phyloP scores from a whole-genome alignment of 2,797 vertebrate species.

The Oceanodroma leucorhoa region DNA sequence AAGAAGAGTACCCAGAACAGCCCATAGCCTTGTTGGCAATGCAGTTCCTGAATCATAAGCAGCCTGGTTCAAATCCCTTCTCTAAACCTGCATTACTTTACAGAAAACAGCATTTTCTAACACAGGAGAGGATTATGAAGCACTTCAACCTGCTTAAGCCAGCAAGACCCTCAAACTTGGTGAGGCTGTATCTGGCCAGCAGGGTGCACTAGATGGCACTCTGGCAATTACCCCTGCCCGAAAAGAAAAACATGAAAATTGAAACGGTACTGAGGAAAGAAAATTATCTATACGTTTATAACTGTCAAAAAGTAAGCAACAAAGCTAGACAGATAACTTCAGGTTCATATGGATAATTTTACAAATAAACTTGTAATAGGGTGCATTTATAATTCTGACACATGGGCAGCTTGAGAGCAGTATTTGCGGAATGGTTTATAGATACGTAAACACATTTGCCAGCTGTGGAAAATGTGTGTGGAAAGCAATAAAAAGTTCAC shows the following conservation, averaged over 20 bases:
- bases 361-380: slow-evolving; percentile 38
- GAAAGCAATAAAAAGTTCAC: slow-evolving; percentile 61
- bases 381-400: slow-evolving; percentile 51
- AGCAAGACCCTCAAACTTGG: neutral
- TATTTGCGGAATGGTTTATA: slow-evolving; percentile 50
- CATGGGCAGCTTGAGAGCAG: slow-evolving; percentile 34
- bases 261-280: neutral
- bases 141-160: neutral
- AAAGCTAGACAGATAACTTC: neutral
- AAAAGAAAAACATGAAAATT: neutral
- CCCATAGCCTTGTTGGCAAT: neutral
- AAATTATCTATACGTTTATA: neutral
- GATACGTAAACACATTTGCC: slow-evolving; percentile 41
- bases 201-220: neutral
- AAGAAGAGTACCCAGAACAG: neutral
- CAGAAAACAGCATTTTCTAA: neutral
- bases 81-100: neutral
- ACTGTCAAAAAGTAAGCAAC: neutral
- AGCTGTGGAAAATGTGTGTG: slow-evolving; percentile 56
- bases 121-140: neutral
- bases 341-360: neutral
- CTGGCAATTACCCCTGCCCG: neutral
- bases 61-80: neutral
- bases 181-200: neutral
- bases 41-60: neutral